Percentiles rank a stretch among this genome's conserved stretches.
Conservation (phyloP, 1,140 invertebrate species). For the Daktulosphaira vitifoliae region DNA sequence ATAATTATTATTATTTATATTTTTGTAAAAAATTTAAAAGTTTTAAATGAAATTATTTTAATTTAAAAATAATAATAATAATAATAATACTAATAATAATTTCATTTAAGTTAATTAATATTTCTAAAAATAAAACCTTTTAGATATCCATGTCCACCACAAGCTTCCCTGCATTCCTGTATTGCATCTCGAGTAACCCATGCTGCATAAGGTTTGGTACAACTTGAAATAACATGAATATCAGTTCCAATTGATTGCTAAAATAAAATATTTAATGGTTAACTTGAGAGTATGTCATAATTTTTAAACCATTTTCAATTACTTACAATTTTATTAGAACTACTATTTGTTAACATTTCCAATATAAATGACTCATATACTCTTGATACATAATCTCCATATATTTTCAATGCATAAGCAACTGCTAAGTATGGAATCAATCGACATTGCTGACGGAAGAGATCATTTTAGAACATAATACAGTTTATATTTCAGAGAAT, state of each 20-base stretch:
- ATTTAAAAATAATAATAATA: no score
- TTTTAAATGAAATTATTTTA: no score
- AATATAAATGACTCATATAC: constrained; percentile 51
- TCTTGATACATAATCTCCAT: constrained; percentile 50
- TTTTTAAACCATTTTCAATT: background rate
- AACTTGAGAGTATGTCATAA: background rate
- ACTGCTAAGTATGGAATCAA: constrained; percentile 82
- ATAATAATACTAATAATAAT: no score
- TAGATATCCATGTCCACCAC: constrained; percentile 74
- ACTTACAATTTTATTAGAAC: constrained; percentile 46
- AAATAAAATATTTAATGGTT: constrained; percentile 30
- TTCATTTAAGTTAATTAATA: no score
- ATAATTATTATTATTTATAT: no score
- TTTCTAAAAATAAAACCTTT: constrained; percentile 50
- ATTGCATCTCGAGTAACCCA: constrained; percentile 77
- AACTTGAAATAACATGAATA: constrained; percentile 83
- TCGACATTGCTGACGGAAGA: constrained; percentile 86
- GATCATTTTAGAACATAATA: no score
- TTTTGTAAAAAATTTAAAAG: no score
- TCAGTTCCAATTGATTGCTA: constrained; percentile 65
- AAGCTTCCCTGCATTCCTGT: constrained; percentile 84
- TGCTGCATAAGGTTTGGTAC: constrained; percentile 73
- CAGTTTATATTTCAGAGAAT: constrained; percentile 66
- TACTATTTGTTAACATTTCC: constrained; percentile 47
- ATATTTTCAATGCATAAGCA: constrained; percentile 66